Conservation (phyloP, 2,888 invertebrate species). For the Agriopis aurantiaria region DNA sequence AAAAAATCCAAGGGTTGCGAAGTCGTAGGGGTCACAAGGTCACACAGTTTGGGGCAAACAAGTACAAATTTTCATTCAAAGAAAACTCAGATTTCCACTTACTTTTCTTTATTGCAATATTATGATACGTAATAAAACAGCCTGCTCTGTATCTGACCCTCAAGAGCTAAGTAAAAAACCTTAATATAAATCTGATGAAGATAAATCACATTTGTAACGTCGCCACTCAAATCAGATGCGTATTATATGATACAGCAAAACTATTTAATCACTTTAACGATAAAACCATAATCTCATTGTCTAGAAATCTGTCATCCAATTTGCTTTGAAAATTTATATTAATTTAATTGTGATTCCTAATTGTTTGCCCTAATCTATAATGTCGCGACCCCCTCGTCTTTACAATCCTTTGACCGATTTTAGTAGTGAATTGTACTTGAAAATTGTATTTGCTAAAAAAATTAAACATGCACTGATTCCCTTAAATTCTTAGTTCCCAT, state of each 20-base stretch:
- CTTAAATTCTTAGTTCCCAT: too few species aligned
- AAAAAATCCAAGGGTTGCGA: too few species aligned
- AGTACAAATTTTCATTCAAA: not conserved
- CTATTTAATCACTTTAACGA: conserved; percentile 17
- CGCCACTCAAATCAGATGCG: conserved; percentile 5
- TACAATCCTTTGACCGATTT: too few species aligned
- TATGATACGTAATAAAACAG: conserved; percentile 4
- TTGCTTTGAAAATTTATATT: conserved; percentile 4
- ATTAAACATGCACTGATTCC: too few species aligned
- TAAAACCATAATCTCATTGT: conserved; percentile 16
- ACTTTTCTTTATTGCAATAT: conserved; percentile 3
- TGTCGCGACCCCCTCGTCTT: too few species aligned
- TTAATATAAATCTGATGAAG: conserved; percentile 21
- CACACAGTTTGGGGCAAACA: too few species aligned
- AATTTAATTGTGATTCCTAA: not conserved
- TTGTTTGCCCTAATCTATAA: too few species aligned
- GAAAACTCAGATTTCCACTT: not conserved
- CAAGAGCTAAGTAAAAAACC: conserved; percentile 3
- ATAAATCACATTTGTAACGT: conserved; percentile 18
- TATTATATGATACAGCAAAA: conserved; percentile 15
- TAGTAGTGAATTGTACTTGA: too few species aligned
- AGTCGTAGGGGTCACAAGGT: too few species aligned
- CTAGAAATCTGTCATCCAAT: conserved; percentile 6
- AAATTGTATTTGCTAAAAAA: too few species aligned
- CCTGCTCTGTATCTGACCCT: not conserved